Evolutionary conservation across 2,888 invertebrate species (phyloP).

Genomic region (Busseola fusca): DNA sequence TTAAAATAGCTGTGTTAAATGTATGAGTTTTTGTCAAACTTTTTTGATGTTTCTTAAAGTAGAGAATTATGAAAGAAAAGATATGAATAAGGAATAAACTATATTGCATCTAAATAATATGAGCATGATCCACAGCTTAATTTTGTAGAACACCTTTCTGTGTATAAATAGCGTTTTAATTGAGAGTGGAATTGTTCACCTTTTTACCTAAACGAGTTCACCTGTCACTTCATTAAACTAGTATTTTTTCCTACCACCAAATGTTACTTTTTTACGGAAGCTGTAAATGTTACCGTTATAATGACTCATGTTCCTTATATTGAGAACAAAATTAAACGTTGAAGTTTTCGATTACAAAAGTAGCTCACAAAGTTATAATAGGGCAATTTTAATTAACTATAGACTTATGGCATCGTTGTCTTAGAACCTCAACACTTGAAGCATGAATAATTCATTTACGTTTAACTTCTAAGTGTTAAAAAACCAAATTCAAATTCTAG

Average conservation of each 20-base stretch:
- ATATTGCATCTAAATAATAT: background rate
- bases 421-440: background rate
- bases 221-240: background rate
- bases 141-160: background rate
- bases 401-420: background rate
- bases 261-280: background rate
- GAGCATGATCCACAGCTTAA: background rate
- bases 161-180: constrained; percentile 1
- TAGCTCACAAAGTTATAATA: background rate
- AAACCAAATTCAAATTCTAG: no score
- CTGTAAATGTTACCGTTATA: background rate
- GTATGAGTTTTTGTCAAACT: background rate
- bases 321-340: no score
- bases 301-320: background rate
- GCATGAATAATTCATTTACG: background rate
- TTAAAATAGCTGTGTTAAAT: background rate
- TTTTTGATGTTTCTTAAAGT: no score
- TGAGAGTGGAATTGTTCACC: background rate
- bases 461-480: background rate
- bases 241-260: constrained; percentile 1
- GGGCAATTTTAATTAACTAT: background rate
- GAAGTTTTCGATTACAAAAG: background rate
- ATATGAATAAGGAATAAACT: background rate
- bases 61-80: no score
- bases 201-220: background rate